These are phyloP conservation scores for Neoarius graeffei DNA, from an alignment of 2,113 vertebrate genomes.

Conservation along the genomic window DNA sequence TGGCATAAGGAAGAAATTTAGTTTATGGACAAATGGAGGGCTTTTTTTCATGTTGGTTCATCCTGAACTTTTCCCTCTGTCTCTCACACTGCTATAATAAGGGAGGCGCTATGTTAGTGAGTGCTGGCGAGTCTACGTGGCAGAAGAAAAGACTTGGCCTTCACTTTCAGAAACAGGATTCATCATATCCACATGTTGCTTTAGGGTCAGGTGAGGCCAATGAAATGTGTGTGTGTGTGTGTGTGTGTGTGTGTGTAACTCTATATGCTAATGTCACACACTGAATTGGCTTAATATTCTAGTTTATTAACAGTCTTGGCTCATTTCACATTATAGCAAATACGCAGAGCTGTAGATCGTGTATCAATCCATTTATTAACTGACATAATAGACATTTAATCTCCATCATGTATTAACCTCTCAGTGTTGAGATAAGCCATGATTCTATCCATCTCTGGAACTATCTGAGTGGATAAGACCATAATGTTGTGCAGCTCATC, in stretches of 20 bases:
- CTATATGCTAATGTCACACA: slow-evolving; percentile 17
- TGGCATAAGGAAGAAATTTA: background rate
- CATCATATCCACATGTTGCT: slow-evolving; percentile 38
- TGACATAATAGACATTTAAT: slow-evolving; percentile 22
- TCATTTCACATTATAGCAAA: slow-evolving; percentile 9
- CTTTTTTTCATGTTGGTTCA: background rate
- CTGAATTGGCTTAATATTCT: slow-evolving; percentile 21
- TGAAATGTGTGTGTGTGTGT: slow-evolving; percentile 6
- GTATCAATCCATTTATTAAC: slow-evolving; percentile 47
- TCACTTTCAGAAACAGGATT: slow-evolving; percentile 15
- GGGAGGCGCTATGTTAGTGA: slow-evolving; percentile 13
- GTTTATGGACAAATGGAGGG: background rate
- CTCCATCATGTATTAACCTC: slow-evolving; percentile 1
- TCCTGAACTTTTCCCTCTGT: background rate
- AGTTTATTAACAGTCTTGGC: slow-evolving; percentile 20
- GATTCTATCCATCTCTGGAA: slow-evolving; percentile 37
- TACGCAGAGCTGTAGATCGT: slow-evolving; percentile 24
- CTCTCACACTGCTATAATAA: slow-evolving; percentile 24
- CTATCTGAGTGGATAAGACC: slow-evolving; percentile 17
- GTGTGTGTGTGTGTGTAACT: slow-evolving; percentile 12
- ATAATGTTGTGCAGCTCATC: slow-evolving; percentile 35
- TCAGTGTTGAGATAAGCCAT: slow-evolving; percentile 28
- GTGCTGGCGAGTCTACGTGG: slow-evolving; percentile 24
- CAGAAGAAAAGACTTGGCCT: slow-evolving; percentile 23
- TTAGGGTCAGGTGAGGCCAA: slow-evolving; percentile 44